A percentile compares a stretch with the other conserved stretches of the same genome.
phyloP scores from a whole-genome alignment of 2,113 vertebrate genomes.

The Strix uralensis region DNA sequence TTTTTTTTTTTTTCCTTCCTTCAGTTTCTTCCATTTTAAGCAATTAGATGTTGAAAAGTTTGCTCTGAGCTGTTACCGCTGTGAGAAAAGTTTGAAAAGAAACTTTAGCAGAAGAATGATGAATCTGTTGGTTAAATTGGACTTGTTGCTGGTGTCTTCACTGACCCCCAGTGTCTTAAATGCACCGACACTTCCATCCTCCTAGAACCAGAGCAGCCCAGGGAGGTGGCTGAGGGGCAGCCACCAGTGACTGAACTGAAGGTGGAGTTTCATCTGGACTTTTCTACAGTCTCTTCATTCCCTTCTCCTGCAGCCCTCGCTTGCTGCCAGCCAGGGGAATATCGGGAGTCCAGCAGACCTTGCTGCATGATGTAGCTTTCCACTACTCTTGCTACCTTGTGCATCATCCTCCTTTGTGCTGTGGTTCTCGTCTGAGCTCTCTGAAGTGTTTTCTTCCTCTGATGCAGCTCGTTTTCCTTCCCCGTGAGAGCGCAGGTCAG shows the following conservation, averaged over 20 bases:
- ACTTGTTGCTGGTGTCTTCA: fast-evolving
- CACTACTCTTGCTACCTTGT: background rate
- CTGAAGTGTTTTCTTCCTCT: background rate
- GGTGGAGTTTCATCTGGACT: background rate
- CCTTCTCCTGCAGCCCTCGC: background rate
- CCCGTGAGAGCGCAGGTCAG: fast-evolving
- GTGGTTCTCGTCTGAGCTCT: background rate
- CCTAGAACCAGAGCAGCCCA: background rate
- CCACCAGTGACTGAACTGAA: background rate
- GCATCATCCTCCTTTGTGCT: background rate
- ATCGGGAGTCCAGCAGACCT: background rate
- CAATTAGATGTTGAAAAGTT: background rate
- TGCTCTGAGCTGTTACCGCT: background rate
- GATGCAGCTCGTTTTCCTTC: fast-evolving
- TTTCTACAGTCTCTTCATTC: background rate
- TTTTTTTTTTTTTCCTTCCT: background rate
- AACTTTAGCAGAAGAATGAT: background rate
- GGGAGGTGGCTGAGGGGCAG: background rate
- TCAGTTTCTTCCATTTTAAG: background rate
- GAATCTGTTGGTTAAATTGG: background rate
- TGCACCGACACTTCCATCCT: no score
- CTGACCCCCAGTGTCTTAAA: background rate
- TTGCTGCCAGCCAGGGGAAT: background rate
- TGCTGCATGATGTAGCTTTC: background rate
- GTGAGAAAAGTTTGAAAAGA: background rate